A percentile compares a stretch with the other conserved stretches of the same genome.
Evolutionary conservation across 2,888 invertebrate genomes (phyloP).

Genomic region (Chaitophorus viminalis): DNA sequence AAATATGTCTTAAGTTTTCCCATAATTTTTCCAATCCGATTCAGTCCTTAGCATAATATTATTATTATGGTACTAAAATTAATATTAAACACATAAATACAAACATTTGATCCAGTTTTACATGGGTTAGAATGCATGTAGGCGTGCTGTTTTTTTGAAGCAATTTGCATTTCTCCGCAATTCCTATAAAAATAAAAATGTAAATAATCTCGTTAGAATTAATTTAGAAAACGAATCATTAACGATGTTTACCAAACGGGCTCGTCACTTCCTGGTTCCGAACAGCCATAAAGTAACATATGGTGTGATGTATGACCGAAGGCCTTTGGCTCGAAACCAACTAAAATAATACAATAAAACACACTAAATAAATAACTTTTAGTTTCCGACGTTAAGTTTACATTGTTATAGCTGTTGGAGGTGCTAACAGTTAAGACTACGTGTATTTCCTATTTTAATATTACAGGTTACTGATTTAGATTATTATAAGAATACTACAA

Average conservation of each 20-base stretch:
- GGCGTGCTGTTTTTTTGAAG: conserved; percentile 69
- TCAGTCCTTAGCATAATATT: not conserved
- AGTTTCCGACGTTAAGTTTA: too few relatives aligned
- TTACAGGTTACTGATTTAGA: too few relatives aligned
- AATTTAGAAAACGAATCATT: not conserved
- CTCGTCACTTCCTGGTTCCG: conserved; percentile 84
- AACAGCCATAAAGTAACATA: conserved; percentile 91
- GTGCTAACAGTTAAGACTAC: too few relatives aligned
- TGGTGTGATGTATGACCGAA: conserved; percentile 92
- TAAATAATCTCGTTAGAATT: not conserved
- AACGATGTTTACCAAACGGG: conserved; percentile 68
- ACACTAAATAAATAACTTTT: not conserved
- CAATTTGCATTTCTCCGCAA: conserved; percentile 98
- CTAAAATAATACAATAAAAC: conserved; percentile 69
- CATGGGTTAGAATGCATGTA: conserved; percentile 76
- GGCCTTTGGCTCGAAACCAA: conserved; percentile 92
- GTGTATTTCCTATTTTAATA: too few relatives aligned
- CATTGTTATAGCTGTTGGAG: too few relatives aligned
- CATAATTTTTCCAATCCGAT: too few relatives aligned
- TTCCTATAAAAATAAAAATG: conserved; percentile 72
- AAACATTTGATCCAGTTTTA: conserved; percentile 75
- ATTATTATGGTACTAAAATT: not conserved
- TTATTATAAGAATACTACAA: too few relatives aligned
- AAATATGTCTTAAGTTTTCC: too few relatives aligned
- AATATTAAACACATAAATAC: not conserved